Base-by-base conservation (phyloP, 2,888 invertebrate species). In the Fragum sueziense region DNA sequence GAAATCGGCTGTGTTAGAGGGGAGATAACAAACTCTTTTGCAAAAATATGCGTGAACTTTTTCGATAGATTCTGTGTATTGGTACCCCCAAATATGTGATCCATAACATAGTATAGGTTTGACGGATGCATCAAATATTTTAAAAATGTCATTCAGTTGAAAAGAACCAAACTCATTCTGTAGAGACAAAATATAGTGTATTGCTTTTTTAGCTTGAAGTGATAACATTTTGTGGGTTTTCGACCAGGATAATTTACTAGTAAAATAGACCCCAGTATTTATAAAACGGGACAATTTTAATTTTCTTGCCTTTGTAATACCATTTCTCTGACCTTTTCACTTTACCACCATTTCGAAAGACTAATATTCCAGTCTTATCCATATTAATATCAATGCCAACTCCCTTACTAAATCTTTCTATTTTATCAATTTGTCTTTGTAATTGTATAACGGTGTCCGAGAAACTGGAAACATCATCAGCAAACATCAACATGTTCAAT, bases 81-180 rank as follows among this genome's bases (percentile, higher is more conserved):
- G 20, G 29, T 71, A 65, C 1, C 71, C 76, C 76, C 71, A 76
- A 29, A 76, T 54, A 25, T 71, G 67, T 14, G 76, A 17, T 17
- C 57, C 29, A 62, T 71, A 76, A 6, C 33, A 34, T 11, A 72
- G 22, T 22, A 76, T 76, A 6, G 76, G 54, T 57, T 34, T 3
- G 31, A 71, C 67, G 33, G 54, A 57, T 20, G 71, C 47, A n/a
- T n/a, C n/a, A n/a, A n/a, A n/a, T n/a, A n/a, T n/a, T n/a, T n/a
- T n/a, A n/a, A n/a, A n/a, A n/a, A n/a, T n/a, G n/a, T n/a, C n/a
- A n/a, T n/a, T n/a, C n/a, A n/a, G n/a, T n/a, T n/a, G n/a, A n/a
- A n/a, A 34, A 71, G 37, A 37, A 76, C 76, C 71, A 22, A 65
- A 76, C 17, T 54, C 14, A 25, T 47, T 51, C 57, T 65, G 65